Evolutionary conservation across 64 coral and sea anemone species (phyloP).

Genomic region (Dendrophyllia cribrosa): DNA sequence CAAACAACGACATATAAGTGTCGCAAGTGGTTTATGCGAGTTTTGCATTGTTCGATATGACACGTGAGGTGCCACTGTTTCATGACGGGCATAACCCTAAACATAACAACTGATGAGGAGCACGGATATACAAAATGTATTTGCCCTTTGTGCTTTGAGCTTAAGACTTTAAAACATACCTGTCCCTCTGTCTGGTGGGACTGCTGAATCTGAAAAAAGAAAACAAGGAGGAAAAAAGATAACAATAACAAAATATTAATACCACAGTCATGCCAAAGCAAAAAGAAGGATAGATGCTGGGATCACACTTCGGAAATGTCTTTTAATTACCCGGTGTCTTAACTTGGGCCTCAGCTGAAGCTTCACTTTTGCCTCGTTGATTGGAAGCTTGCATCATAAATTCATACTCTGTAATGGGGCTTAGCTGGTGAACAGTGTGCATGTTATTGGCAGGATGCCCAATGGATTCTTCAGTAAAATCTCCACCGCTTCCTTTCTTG

Average conservation of each 20-base stretch:
- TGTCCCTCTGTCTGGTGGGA: neutral
- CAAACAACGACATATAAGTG: too few species aligned
- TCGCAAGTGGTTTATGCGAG: too few species aligned
- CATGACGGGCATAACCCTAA: too few species aligned
- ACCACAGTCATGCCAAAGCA: neutral
- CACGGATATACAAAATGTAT: too few species aligned
- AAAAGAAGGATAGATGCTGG: too few species aligned
- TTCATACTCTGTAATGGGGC: conserved; percentile 64
- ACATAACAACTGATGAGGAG: too few species aligned
- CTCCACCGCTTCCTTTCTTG: neutral
- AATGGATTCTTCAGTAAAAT: conserved; percentile 21
- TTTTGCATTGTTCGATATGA: too few species aligned
- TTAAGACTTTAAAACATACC: neutral
- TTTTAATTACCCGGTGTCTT: conserved; percentile 61
- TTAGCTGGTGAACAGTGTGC: conserved; percentile 48
- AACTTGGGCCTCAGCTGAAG: conserved; percentile 5
- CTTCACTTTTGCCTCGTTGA: conserved; percentile 25
- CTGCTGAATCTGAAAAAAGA: neutral
- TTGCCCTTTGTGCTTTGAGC: too few species aligned
- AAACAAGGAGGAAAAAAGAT: neutral
- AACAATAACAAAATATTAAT: too few species aligned
- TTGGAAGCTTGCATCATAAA: conserved; percentile 73
- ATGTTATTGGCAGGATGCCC: conserved; percentile 28
- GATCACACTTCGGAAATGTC: too few species aligned
- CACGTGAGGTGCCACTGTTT: too few species aligned